These are phyloP conservation scores for Emmelina monodactyla DNA, from an alignment of 2,888 invertebrate genomes.

Conservation along the genomic window DNA sequence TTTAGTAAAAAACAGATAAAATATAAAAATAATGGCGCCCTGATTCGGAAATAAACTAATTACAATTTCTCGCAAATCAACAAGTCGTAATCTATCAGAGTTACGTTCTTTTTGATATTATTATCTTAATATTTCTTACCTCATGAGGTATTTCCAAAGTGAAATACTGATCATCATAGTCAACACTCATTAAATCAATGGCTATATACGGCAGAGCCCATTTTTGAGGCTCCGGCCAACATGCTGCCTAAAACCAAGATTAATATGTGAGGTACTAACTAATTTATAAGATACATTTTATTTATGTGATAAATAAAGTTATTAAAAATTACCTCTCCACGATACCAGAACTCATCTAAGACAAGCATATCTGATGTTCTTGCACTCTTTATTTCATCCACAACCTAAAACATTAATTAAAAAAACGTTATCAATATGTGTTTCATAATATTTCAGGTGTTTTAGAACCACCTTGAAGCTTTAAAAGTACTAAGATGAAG, in stretches of 20 bases:
- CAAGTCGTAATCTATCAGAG: background rate
- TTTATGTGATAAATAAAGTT: conserved; percentile 1
- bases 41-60: too few relatives aligned
- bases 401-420: conserved; percentile 34
- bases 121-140: conserved; percentile 26
- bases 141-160: conserved; percentile 49
- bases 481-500: too few relatives aligned
- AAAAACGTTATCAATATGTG: too few relatives aligned
- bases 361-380: conserved; percentile 34
- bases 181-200: conserved; percentile 37
- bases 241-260: conserved; percentile 39
- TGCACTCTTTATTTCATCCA: conserved; percentile 34
- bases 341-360: conserved; percentile 50
- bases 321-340: conserved; percentile 33
- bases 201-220: conserved; percentile 45
- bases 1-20: too few relatives aligned
- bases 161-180: conserved; percentile 43
- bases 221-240: conserved; percentile 49
- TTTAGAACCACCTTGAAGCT: too few relatives aligned
- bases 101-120: background rate
- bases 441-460: too few relatives aligned
- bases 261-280: conserved; percentile 1
- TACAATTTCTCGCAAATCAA: too few relatives aligned
- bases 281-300: conserved; percentile 1
- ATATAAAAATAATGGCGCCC: too few relatives aligned